These are phyloP conservation scores for Diadophis punctatus DNA, from an alignment of 2,113 vertebrate species.

Conservation along the genomic window DNA sequence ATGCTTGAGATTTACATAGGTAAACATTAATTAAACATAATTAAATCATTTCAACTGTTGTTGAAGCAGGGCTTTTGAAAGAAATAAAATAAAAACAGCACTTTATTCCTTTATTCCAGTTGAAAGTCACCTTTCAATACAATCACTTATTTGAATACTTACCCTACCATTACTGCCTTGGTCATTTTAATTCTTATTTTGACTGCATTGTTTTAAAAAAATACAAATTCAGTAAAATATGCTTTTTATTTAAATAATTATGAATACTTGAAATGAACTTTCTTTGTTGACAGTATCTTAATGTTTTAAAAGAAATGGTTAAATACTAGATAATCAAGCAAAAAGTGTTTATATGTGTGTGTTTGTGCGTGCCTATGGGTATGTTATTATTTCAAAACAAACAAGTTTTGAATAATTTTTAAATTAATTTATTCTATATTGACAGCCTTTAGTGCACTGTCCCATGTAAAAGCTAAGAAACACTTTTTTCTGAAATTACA, in stretches of 20 bases:
- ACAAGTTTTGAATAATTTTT: background rate
- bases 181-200: background rate
- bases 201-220: background rate
- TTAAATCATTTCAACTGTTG: background rate
- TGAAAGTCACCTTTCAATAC: background rate
- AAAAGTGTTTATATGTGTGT: background rate
- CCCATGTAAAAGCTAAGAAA: background rate
- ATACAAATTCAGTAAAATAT: background rate
- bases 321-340: background rate
- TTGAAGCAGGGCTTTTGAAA: background rate
- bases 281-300: background rate
- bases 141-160: background rate
- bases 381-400: background rate
- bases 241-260: background rate
- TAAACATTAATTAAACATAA: background rate
- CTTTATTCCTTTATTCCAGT: background rate
- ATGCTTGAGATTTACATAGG: background rate
- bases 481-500: background rate
- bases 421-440: background rate
- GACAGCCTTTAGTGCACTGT: background rate
- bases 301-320: background rate
- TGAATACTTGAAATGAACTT: background rate
- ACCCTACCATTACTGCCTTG: background rate
- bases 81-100: background rate
- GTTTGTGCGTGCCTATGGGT: background rate